Evolutionary conservation across 2,113 vertebrate species (phyloP).

Genomic region (chimpanzee (Pan troglodytes)): NHGRI_mPanTro3-v2.1_pri NC_072408.2:41187501-41188000

Average conservation of each 20-base stretch:
- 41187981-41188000: background rate
- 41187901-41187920: background rate
- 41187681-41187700: background rate
- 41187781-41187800: background rate
- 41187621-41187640: background rate
- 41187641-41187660: background rate
- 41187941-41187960: background rate
- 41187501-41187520: background rate
- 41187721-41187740: background rate
- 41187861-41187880: background rate
- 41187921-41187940: background rate
- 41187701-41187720: background rate
- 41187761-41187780: background rate
- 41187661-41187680: background rate
- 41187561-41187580: background rate
- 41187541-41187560: background rate
- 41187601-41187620: background rate
- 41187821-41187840: background rate
- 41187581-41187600: background rate
- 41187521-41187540: background rate
- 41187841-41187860: background rate
- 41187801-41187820: background rate
- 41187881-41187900: background rate
- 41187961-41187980: background rate
- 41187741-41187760: background rate